Conservation (phyloP, 1,140 invertebrate species). For the Leptopilina boulardi region DNA sequence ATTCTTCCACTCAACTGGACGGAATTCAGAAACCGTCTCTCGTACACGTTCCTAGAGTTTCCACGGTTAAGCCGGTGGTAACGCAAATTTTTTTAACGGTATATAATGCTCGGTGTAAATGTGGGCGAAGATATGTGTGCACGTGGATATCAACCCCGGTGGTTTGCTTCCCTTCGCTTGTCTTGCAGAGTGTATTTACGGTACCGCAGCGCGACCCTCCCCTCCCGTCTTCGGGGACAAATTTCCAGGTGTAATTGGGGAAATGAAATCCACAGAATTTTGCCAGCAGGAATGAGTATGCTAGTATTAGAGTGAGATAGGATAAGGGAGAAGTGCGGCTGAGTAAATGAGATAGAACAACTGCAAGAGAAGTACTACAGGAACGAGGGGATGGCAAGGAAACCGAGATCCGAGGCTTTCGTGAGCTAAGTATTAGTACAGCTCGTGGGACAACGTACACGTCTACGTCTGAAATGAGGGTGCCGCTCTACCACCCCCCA, state of each 20-base stretch:
- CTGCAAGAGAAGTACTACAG: conserved; percentile 2
- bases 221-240: conserved; percentile 60
- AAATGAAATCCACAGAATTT: conserved; percentile 71
- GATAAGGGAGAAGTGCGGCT: neutral
- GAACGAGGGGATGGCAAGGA: conserved; percentile 6
- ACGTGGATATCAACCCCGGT: conserved; percentile 15
- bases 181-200: conserved; percentile 60
- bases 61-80: conserved; percentile 29
- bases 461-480: conserved; percentile 61
- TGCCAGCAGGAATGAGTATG: conserved; percentile 42
- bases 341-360: conserved; percentile 19
- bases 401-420: neutral
- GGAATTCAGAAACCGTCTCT: conserved; percentile 24
- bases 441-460: conserved; percentile 45
- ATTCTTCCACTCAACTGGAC: conserved; percentile 27
- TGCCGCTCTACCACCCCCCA: conserved; percentile 55
- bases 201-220: conserved; percentile 51
- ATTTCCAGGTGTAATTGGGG: conserved; percentile 70
- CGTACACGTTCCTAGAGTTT: conserved; percentile 27
- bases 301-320: neutral
- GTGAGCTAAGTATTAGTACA: conserved; percentile 11
- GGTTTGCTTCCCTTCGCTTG: conserved; percentile 40
- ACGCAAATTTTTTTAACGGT: conserved; percentile 22
- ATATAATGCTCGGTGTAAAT: conserved; percentile 12
- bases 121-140: conserved; percentile 44